Conservation (phyloP, 2,113 vertebrate genomes). For the Tachuris rubrigastra region DNA sequence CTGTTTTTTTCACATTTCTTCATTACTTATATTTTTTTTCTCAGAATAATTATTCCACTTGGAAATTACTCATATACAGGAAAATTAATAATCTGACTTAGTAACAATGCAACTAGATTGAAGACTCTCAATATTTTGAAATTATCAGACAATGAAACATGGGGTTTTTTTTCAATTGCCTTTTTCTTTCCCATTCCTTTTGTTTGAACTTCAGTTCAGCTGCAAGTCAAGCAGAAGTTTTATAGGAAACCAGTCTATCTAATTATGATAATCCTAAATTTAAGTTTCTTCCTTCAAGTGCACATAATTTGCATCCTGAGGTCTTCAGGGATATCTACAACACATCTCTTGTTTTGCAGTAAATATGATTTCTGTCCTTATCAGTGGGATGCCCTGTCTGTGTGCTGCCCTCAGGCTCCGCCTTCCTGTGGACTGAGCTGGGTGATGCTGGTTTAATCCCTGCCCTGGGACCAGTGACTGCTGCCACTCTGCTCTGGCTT, state of each 20-base stretch:
- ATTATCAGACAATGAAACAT: not conserved
- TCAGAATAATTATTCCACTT: not conserved
- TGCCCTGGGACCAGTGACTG: accelerated
- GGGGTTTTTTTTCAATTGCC: not conserved
- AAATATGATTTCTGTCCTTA: not conserved
- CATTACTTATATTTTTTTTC: not conserved
- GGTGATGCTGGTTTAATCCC: accelerated
- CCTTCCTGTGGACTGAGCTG: accelerated
- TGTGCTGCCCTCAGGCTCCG: accelerated
- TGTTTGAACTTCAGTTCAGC: not conserved
- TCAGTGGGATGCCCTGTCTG: accelerated
- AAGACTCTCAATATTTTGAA: not conserved
- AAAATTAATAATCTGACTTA: not conserved
- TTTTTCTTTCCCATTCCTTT: not conserved
- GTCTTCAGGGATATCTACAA: not conserved
- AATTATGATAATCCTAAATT: not conserved
- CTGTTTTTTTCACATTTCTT: not conserved
- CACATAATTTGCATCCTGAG: not conserved
- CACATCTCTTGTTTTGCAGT: not conserved
- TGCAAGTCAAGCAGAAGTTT: not conserved
- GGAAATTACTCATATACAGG: not conserved
- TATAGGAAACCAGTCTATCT: not conserved
- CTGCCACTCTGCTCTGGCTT: not conserved
- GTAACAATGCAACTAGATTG: not conserved
- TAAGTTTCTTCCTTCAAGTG: not conserved